phyloP scores from a whole-genome alignment of 53 echinoderm and acorn worm species.

The Holothuria leucospilota region DNA sequence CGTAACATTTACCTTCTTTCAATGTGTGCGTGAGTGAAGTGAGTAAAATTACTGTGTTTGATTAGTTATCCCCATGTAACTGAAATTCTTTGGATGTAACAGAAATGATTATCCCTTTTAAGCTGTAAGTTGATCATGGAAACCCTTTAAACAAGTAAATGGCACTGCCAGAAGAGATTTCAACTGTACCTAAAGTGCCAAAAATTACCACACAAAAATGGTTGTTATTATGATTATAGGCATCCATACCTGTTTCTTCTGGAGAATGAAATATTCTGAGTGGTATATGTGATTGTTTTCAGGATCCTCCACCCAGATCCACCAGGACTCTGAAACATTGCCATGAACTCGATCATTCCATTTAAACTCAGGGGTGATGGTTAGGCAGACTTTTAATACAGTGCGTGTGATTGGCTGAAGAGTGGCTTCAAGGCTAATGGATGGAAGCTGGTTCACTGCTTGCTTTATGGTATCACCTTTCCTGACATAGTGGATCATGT shows the following conservation, averaged over 20 bases:
- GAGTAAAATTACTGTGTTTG: too few relatives aligned
- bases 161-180: too few relatives aligned
- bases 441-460: conserved; percentile 81
- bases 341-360: conserved; percentile 97
- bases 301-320: conserved; percentile 99
- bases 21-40: too few relatives aligned
- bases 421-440: conserved; percentile 85
- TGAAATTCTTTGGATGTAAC: too few relatives aligned
- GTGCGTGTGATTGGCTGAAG: conserved; percentile 98
- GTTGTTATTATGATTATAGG: too few relatives aligned
- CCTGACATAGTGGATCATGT: conserved; percentile 83
- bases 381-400: conserved; percentile 85
- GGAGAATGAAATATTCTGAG: conserved; percentile 96
- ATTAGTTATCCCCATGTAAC: too few relatives aligned
- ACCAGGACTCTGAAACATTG: conserved; percentile 93
- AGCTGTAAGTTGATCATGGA: too few relatives aligned
- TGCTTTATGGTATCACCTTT: conserved; percentile 82
- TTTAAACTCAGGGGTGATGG: conserved; percentile 81
- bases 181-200: too few relatives aligned
- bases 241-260: conserved; percentile 87
- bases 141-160: too few relatives aligned
- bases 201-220: too few relatives aligned
- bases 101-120: too few relatives aligned
- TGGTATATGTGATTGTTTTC: conserved; percentile 99
- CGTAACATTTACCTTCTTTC: too few relatives aligned